These are phyloP conservation scores for Orchesella cincta DNA, from an alignment of 1,140 invertebrate genomes.

Conservation along the genomic window DNA sequence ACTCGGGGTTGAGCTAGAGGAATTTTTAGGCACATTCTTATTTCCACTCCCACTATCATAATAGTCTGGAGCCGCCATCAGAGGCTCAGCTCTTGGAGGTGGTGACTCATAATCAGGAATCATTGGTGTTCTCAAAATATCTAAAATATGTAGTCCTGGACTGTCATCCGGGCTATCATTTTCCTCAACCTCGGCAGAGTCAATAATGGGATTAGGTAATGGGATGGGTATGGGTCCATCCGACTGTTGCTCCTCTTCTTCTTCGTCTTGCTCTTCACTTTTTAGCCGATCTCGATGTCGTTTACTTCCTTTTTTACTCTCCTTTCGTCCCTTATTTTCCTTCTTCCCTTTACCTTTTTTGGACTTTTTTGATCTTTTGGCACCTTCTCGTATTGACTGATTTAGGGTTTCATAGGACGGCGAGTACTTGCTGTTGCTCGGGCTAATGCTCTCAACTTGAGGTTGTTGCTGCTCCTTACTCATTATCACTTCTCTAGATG, in stretches of 20 bases:
- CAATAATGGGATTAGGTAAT: constrained; percentile 2
- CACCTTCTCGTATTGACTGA: constrained; percentile 17
- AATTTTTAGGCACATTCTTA: neutral
- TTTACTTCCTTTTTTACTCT: neutral
- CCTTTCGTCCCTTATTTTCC: neutral
- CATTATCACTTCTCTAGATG: constrained; percentile 15
- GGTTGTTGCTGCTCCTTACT: neutral
- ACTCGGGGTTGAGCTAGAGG: neutral
- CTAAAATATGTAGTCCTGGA: neutral
- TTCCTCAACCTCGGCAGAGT: neutral
- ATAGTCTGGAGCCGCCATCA: neutral
- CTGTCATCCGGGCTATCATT: neutral
- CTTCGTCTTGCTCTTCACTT: neutral
- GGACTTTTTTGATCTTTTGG: constrained; percentile 15
- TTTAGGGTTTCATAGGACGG: neutral
- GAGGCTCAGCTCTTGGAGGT: neutral
- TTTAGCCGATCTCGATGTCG: neutral
- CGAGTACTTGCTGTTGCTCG: neutral
- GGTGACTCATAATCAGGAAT: constrained; percentile 20
- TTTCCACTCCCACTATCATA: neutral
- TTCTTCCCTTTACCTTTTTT: constrained; percentile 11
- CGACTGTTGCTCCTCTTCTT: neutral
- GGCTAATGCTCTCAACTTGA: neutral
- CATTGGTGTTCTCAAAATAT: constrained; percentile 12
- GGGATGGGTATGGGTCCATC: neutral